phyloP scores from a whole-genome alignment of 2,797 vertebrate genomes.

The Semaprochilodus insignis region DNA sequence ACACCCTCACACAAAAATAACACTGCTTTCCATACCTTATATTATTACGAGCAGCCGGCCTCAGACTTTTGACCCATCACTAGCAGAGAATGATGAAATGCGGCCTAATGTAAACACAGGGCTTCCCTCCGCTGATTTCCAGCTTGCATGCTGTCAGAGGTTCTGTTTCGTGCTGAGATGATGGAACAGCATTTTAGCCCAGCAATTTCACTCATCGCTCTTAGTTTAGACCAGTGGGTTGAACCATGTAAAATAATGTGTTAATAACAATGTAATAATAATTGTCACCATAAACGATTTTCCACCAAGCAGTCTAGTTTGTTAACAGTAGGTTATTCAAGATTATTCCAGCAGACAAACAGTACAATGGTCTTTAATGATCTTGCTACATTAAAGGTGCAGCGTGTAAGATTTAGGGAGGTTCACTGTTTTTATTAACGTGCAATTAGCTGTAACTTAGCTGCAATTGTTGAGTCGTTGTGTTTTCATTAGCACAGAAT shows the following conservation, averaged over 20 bases:
- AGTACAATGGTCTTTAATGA: too few species aligned
- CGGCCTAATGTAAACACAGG: constrained; percentile 72
- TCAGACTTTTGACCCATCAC: constrained; percentile 54
- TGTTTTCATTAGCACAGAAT: too few species aligned
- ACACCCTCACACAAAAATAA: constrained; percentile 39
- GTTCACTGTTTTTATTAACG: too few species aligned
- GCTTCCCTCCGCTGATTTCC: constrained; percentile 50
- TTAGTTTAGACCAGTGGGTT: neutral
- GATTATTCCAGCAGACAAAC: too few species aligned
- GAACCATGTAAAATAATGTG: neutral
- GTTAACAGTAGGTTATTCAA: too few species aligned
- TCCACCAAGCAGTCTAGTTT: neutral
- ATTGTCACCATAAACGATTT: neutral
- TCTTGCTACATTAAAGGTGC: too few species aligned
- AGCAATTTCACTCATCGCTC: neutral
- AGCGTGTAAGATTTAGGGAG: too few species aligned
- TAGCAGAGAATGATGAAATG: constrained; percentile 69
- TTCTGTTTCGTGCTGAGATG: neutral
- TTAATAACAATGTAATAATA: neutral
- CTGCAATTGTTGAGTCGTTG: too few species aligned
- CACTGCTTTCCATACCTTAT: constrained; percentile 57
- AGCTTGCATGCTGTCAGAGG: constrained; percentile 20
- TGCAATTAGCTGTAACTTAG: too few species aligned
- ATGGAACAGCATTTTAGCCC: neutral
- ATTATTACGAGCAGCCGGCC: constrained; percentile 54